Evolutionary conservation across 2,888 invertebrate species (phyloP), one percentile per base, ranked within the genome.

Genomic region (Chaetogeoica ovagalla): DNA sequence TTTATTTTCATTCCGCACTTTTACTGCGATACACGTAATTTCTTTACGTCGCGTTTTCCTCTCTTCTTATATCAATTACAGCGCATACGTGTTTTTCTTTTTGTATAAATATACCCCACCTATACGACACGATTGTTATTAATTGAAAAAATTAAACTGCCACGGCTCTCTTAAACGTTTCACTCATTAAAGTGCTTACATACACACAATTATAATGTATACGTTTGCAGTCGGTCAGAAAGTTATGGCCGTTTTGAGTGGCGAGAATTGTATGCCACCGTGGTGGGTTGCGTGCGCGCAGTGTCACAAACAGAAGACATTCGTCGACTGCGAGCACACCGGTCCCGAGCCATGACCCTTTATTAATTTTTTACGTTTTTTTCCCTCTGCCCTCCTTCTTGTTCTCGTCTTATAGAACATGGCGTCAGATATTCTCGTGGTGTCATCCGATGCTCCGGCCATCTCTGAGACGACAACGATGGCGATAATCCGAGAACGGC

Each of bases 241-340:
- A 62, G 77, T 79, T 79, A 79, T 79, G 77, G 70, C 77, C 70
- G 77, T 71, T 79, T 79, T 70, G 52, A 79, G 77, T 79, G 70
- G 77, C 30, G 62, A 1, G 55, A 19, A 19, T 19, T 55, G 21
- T 52, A 48, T 23, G 48, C 57, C 39, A 7, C 30, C 15, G 7
- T 30, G 75, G 13, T 30, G 66, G 19, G 43, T 59, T 8, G 60
- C 21, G 59, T 9, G 55, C 55, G 19, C 30, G 43, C 19, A 13
- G 43, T 59, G 77, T 79, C 77, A 62, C 70, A 63, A 79, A 70
- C 77, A 79, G 77, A 79, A 79, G 70, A 79, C 70, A 65, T 79
- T 71, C 70, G 77, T 30, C 75, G 15, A 52, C 23, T n/a, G 74
- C 65, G 48, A 23, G 15, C 63, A 39, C 65, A 65, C 68, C 43